Conservation (phyloP, 1,140 invertebrate species). For the Drosophila gunungcola region DNA sequence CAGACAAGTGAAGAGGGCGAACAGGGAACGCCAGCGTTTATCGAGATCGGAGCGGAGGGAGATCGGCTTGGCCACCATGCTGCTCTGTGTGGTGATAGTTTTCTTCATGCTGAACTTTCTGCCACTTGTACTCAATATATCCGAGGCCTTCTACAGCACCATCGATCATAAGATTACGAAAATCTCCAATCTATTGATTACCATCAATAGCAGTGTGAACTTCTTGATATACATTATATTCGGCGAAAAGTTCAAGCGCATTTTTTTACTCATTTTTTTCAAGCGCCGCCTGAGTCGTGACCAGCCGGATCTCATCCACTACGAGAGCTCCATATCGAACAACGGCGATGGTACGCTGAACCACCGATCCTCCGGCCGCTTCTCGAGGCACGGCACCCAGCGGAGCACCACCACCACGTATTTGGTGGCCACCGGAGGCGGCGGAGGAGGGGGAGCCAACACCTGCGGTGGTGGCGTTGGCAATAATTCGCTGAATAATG, state of each 20-base stretch:
- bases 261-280: slow-evolving; percentile 95
- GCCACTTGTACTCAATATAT: slow-evolving; percentile 94
- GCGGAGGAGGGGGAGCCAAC: slow-evolving; percentile 84
- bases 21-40: slow-evolving; percentile 91
- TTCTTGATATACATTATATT: slow-evolving; percentile 99
- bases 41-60: slow-evolving; percentile 93
- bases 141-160: slow-evolving; percentile 91
- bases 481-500: slow-evolving; percentile 73
- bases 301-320: slow-evolving; percentile 90
- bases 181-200: slow-evolving; percentile 95
- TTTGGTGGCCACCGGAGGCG: slow-evolving; percentile 62
- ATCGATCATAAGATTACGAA: slow-evolving; percentile 92
- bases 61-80: slow-evolving; percentile 96
- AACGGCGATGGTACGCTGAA: slow-evolving; percentile 87
- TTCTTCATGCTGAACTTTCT: slow-evolving; percentile 98
- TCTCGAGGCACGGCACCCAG: slow-evolving; percentile 88
- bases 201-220: slow-evolving; percentile 98
- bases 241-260: slow-evolving; percentile 97
- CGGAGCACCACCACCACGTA: slow-evolving; percentile 85
- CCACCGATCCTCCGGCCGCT: slow-evolving; percentile 88
- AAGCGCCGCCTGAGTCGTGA: slow-evolving; percentile 87
- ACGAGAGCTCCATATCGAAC: slow-evolving; percentile 92
- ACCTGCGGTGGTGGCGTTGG: slow-evolving; percentile 79
- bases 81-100: slow-evolving; percentile 96
- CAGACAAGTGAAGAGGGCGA: slow-evolving; percentile 92